Evolutionary conservation across 2,797 vertebrate species (phyloP).

Genomic region (Molossus molossus): DNA sequence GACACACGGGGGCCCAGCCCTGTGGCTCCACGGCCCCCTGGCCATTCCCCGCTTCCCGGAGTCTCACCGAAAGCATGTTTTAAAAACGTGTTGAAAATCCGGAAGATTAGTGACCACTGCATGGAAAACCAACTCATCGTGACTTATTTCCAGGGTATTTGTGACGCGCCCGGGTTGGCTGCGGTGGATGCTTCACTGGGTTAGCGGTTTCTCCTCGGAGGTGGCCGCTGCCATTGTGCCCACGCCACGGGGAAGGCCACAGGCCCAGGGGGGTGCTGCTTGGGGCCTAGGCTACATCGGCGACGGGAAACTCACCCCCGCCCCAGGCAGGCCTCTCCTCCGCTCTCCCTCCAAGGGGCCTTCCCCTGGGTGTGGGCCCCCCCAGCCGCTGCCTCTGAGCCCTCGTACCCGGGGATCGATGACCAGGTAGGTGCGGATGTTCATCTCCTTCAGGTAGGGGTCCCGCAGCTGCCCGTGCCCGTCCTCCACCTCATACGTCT

Average conservation of each 20-base stretch:
- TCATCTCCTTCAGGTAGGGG: slow-evolving; percentile 96
- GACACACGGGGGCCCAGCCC: fast-evolving
- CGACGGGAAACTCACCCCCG: fast-evolving
- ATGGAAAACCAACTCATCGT: neutral
- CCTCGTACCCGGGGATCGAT: slow-evolving; percentile 96
- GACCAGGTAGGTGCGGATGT: slow-evolving; percentile 95
- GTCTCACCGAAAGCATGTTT: neutral
- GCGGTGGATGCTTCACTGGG: fast-evolving
- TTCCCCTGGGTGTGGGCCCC: fast-evolving
- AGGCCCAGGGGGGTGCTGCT: neutral
- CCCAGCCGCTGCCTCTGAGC: fast-evolving
- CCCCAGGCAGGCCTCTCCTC: fast-evolving
- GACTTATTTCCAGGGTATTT: no score
- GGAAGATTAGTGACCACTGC: no score
- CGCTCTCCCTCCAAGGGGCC: neutral
- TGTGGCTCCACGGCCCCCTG: neutral
- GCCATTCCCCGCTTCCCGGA: neutral
- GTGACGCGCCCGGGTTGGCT: fast-evolving
- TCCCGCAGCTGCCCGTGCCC: slow-evolving; percentile 96
- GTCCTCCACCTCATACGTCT: slow-evolving; percentile 98
- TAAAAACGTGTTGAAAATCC: neutral
- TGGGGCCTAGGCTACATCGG: neutral
- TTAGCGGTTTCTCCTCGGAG: neutral
- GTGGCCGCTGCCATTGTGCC: fast-evolving
- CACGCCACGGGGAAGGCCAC: neutral